Percentiles rank a stretch among this genome's conserved stretches.
Conservation (phyloP, 2,113 vertebrate genomes). For the Lophochroa leadbeateri region DNA sequence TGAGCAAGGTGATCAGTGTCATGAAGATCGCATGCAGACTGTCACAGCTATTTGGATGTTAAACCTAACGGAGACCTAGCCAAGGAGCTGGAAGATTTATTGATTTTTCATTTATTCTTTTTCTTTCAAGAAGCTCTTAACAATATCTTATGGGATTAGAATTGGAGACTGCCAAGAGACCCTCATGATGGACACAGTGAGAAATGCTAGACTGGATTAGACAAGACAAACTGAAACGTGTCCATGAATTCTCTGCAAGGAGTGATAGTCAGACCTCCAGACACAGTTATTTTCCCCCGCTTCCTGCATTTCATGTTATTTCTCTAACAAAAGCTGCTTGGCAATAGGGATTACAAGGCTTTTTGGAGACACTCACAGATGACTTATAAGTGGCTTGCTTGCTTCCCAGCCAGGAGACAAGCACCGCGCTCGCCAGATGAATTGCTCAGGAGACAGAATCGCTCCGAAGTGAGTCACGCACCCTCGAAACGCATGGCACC, state of each 20-base stretch:
- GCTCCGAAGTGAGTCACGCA: fast-evolving
- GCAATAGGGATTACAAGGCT: constrained; percentile 32
- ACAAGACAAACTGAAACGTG: not conserved
- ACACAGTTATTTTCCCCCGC: constrained; percentile 1
- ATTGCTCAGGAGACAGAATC: not conserved
- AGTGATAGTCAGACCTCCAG: not conserved
- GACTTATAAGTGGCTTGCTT: not conserved
- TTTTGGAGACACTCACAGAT: not conserved
- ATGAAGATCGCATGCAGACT: fast-evolving
- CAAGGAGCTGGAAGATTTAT: not conserved
- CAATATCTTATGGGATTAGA: constrained; percentile 12
- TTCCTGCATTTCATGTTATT: constrained; percentile 1
- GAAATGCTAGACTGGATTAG: not conserved
- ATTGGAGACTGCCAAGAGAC: constrained; percentile 23
- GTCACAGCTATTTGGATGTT: not conserved
- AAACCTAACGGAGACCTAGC: not conserved
- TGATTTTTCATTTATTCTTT: not conserved
- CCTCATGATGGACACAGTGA: not conserved
- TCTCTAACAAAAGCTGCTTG: constrained; percentile 14
- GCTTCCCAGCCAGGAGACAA: not conserved
- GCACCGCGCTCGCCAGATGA: not conserved
- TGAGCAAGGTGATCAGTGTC: fast-evolving
- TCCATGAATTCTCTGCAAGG: not conserved
- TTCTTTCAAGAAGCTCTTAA: constrained; percentile 4
- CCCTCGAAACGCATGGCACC: not conserved